These are phyloP conservation scores for Scortum barcoo DNA, from an alignment of 2,113 vertebrate species.

Conservation along the genomic window DNA sequence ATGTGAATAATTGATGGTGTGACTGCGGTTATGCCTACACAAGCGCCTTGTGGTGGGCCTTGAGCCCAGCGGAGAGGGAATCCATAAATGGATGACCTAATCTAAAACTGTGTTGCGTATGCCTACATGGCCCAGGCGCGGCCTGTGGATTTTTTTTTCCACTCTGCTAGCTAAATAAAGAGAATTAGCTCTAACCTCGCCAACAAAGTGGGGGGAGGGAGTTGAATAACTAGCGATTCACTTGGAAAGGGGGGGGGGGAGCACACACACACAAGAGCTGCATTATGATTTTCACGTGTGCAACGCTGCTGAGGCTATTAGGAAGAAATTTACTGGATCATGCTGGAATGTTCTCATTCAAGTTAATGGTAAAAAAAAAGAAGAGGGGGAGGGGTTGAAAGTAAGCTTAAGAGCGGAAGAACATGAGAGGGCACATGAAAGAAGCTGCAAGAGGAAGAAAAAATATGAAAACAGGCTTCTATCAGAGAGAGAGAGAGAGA, in stretches of 20 bases:
- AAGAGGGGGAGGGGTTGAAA: slow-evolving; percentile 65
- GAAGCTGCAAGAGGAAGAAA: slow-evolving; percentile 32
- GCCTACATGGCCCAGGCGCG: slow-evolving; percentile 53
- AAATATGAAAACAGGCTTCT: slow-evolving; percentile 47
- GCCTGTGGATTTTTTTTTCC: slow-evolving; percentile 26
- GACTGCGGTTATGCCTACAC: slow-evolving; percentile 73
- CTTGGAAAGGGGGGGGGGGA: slow-evolving; percentile 67
- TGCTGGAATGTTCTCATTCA: slow-evolving; percentile 83
- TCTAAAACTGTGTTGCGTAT: slow-evolving; percentile 75
- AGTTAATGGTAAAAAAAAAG: slow-evolving; percentile 62
- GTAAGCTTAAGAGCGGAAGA: slow-evolving; percentile 68
- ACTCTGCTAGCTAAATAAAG: slow-evolving; percentile 75
- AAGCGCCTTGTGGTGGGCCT: slow-evolving; percentile 64
- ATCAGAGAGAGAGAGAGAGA: slow-evolving; percentile 10
- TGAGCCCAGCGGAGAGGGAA: slow-evolving; percentile 54
- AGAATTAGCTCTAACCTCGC: slow-evolving; percentile 79
- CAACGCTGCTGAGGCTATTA: slow-evolving; percentile 71
- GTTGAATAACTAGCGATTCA: slow-evolving; percentile 77
- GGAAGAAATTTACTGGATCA: slow-evolving; percentile 75
- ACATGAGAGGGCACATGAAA: slow-evolving; percentile 57
- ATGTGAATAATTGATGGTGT: slow-evolving; percentile 83
- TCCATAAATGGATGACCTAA: slow-evolving; percentile 78
- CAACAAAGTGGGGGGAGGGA: slow-evolving; percentile 77
- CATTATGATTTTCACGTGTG: slow-evolving; percentile 82
- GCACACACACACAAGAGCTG: slow-evolving; percentile 64